phyloP scores from a whole-genome alignment of 2,797 vertebrate species.

The Microctenopoma steveboyesi region DNA sequence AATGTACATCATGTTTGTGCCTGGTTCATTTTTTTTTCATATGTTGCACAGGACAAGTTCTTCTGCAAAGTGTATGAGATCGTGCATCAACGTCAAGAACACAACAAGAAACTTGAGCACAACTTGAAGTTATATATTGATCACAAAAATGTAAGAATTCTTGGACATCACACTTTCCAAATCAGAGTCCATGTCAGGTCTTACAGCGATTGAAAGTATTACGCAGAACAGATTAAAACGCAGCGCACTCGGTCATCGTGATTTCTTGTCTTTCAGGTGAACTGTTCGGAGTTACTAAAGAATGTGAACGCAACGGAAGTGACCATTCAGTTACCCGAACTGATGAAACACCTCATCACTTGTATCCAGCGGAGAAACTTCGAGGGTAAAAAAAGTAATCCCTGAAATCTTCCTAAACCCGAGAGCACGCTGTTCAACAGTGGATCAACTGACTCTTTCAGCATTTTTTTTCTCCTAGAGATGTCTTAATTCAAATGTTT shows the following conservation, averaged over 20 bases:
- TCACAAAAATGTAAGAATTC: background rate
- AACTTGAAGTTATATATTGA: fast-evolving
- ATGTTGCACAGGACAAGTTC: slow-evolving; percentile 50
- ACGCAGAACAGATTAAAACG: background rate
- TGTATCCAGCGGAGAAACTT: slow-evolving; percentile 10
- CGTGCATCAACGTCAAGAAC: background rate
- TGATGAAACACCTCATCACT: fast-evolving
- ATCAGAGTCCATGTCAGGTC: background rate
- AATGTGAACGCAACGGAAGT: fast-evolving
- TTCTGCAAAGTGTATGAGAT: slow-evolving; percentile 70
- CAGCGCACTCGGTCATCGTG: background rate
- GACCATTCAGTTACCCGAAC: fast-evolving
- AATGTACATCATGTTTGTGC: background rate
- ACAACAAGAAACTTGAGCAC: background rate
- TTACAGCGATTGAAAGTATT: background rate
- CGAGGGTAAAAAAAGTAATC: fast-evolving
- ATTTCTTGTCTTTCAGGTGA: slow-evolving; percentile 38
- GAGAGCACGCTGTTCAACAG: background rate
- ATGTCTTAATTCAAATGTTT: background rate
- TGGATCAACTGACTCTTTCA: background rate
- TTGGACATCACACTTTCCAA: background rate
- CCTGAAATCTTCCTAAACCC: background rate
- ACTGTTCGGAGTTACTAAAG: background rate
- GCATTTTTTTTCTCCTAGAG: background rate
- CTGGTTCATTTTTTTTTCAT: background rate